Evolutionary conservation across 2,113 vertebrate species (phyloP), one percentile per base, ranked within the genome.

Genomic region (Acanthochromis polyacanthus): DNA sequence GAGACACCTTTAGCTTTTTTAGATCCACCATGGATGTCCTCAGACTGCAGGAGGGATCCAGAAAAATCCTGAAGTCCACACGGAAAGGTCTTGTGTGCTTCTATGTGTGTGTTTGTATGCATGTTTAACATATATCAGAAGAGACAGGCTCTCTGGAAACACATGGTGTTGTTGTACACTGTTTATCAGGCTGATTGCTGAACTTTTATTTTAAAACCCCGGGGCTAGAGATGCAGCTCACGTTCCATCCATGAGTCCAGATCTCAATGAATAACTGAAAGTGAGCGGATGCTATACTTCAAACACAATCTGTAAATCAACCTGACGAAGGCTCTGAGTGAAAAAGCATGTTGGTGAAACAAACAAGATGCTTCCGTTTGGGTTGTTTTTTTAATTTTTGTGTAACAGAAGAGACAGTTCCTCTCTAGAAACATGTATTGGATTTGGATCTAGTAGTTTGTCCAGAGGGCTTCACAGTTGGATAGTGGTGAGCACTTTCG

Each of bases 121-220:
- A 30, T 36, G 40, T 36, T 8, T 9, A 40, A 45, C 52, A 53
- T 59, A 61, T 58, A 40, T 75, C 10, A 75, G 25, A 57, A n/a
- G 20, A 77, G 59, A 75, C 66, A 60, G 61, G 11, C 38, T 64
- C 30, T 59, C 55, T 66, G 28, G 65, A 69, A 82, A 69, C 82
- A 85, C 71, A 73, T 74, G 79, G 64, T 70, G 55, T 75, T 53
- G 74, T 87, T 79, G 30, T 25, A 25, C 48, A 11, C 32, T 23
- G 32, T 38, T 73, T 63, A 62, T 79, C 65, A 67, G 50, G 12
- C 73, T 58, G 48, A 76, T 75, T 74, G 63, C 36, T 77, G 28
- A 56, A 62, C 52, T 55, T 55, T 55, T 25, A 23, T 22, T 23
- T 55, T 55, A 6, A 55, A 55, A 55, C 20, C 20, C 4, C 12